These are phyloP conservation scores for Labroides dimidiatus DNA, from an alignment of 2,797 vertebrate genomes.

Conservation along the genomic window DNA sequence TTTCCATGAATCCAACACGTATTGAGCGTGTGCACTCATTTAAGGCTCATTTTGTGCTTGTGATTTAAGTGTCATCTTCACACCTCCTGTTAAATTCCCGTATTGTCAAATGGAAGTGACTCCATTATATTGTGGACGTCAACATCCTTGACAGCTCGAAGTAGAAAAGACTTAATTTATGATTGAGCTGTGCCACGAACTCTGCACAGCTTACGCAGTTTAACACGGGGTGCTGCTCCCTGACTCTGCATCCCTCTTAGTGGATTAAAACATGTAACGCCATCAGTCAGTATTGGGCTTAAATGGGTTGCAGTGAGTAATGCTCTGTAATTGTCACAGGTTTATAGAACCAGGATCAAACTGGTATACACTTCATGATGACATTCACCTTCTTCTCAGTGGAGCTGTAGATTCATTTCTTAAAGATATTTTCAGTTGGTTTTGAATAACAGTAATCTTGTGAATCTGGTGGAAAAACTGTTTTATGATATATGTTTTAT, in stretches of 20 bases:
- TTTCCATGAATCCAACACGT: slow-evolving; percentile 29
- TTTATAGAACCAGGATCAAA: slow-evolving; percentile 13
- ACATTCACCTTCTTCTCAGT: background rate
- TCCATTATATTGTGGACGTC: slow-evolving; percentile 43
- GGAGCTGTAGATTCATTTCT: background rate
- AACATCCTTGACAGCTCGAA: slow-evolving; percentile 44
- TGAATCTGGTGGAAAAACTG: background rate
- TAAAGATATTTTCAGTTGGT: background rate
- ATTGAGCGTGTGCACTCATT: slow-evolving; percentile 63
- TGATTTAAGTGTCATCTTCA: slow-evolving; percentile 55
- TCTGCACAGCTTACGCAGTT: slow-evolving; percentile 9
- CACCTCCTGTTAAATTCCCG: slow-evolving; percentile 62
- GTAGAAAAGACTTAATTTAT: slow-evolving; percentile 45
- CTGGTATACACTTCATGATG: slow-evolving; percentile 5
- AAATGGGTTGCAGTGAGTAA: slow-evolving; percentile 6
- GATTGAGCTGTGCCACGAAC: slow-evolving; percentile 41
- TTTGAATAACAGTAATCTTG: slow-evolving; percentile 6
- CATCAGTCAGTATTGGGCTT: slow-evolving; percentile 3
- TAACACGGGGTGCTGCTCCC: slow-evolving; percentile 14
- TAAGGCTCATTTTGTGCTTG: slow-evolving; percentile 60
- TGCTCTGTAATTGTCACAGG: slow-evolving; percentile 12
- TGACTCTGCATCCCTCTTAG: background rate
- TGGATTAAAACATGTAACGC: slow-evolving; percentile 23
- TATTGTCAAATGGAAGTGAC: slow-evolving; percentile 70
- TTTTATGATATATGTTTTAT: too few species aligned